Evolutionary conservation across 2,113 vertebrate genomes (phyloP), one percentile per base, ranked within the genome.

Genomic region (Lagopus muta): DNA sequence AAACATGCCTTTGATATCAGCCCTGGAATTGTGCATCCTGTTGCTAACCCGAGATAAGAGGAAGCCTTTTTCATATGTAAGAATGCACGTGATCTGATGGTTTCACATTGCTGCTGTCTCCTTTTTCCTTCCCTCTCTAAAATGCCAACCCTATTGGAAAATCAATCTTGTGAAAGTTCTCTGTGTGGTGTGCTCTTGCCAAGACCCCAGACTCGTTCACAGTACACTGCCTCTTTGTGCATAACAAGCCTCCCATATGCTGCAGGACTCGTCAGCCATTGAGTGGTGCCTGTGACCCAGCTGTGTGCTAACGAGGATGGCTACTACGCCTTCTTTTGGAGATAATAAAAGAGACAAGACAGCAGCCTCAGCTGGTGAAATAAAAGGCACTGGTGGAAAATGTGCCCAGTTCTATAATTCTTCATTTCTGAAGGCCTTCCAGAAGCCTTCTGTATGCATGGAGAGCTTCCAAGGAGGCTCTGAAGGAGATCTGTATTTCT

Each of bases 31-130:
- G 28, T 48, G 38, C 58, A 72, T 85, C 69, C 55, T 82, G 11
- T 94, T 71, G 88, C 34, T 81, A 93, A 75, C 16, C 34, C 58
- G 36, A 76, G 89, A 94, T 95, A 97, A 95, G 66, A 66, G 85
- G 30, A 60, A 86, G 61, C 42, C 73, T 34, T 92, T 93, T 96
- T 88, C 84, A 48, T 55, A 45, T 3, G 11, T 80, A 87, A 60
- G 87, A 77, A 80, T 7, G 20, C 24, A 10, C 7, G 30, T 9
- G 58, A 83, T 36, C 21, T 1, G 0, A 81, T 8, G 20, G 82
- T 70, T 86, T 89, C 75, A 69, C 83, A 76, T 48, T 38, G 43
- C 50, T 73, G 22, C 47, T 21, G 24, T 17, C 47, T 92, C 73
- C 71, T 88, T 94, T 77, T 70, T 75, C 67, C 43, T 71, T 88